A percentile compares a stretch with the other conserved stretches of the same genome.
phyloP scores from a whole-genome alignment of 2,888 invertebrate species.

The Criorhina ranunculi region DNA sequence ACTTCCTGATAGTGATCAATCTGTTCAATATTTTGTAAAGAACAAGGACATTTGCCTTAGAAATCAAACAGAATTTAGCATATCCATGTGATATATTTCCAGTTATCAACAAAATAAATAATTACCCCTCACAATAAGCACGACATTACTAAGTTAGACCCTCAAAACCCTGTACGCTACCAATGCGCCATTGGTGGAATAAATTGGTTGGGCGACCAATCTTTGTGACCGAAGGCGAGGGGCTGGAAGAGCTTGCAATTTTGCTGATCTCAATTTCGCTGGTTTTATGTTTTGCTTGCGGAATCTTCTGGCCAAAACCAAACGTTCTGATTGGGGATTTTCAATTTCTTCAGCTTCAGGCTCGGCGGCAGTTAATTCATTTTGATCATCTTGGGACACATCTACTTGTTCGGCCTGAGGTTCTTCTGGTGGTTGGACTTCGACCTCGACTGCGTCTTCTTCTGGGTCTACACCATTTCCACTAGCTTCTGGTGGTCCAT shows the following conservation, averaged over 20 bases:
- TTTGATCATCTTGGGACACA: background rate
- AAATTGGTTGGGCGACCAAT: conserved; percentile 56
- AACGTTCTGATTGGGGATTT: conserved; percentile 40
- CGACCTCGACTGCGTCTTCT: conserved; percentile 13
- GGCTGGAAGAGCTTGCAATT: conserved; percentile 35
- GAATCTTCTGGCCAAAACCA: conserved; percentile 16
- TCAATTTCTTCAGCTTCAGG: conserved; percentile 44
- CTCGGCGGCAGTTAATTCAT: conserved; percentile 16
- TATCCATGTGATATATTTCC: background rate
- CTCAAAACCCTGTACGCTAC: conserved; percentile 50
- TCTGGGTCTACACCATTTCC: conserved; percentile 17
- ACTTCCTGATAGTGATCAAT: too few species aligned
- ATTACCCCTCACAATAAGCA: background rate
- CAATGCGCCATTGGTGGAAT: conserved; percentile 49
- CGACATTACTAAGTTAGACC: background rate
- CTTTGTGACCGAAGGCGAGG: conserved; percentile 31
- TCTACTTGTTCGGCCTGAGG: background rate
- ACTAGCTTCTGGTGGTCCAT: conserved; percentile 59
- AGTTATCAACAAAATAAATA: conserved; percentile 16
- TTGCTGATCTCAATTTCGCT: conserved; percentile 52
- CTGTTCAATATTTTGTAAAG: too few species aligned
- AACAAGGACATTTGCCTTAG: too few species aligned
- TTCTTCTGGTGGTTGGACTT: background rate
- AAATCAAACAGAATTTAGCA: too few species aligned
- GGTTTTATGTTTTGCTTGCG: conserved; percentile 40